Evolutionary conservation across 35 echinoderm and acorn worm species (phyloP).

Genomic region (Lytechinus variegatus): DNA sequence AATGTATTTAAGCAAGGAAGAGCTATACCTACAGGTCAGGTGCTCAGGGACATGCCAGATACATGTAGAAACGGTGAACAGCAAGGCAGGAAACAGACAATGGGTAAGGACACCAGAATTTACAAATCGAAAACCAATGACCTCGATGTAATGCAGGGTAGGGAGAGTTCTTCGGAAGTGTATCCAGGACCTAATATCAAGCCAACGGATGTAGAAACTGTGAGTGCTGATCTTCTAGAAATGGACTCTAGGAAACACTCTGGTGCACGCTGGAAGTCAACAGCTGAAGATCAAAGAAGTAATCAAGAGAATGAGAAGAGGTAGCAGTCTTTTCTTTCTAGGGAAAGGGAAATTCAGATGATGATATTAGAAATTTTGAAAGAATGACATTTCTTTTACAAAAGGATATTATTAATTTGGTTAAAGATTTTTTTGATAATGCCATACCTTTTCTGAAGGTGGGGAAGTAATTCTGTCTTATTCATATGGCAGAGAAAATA

Average conservation of each 20-base stretch:
- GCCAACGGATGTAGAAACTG: not conserved
- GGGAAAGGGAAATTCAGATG: not conserved
- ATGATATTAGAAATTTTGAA: not conserved
- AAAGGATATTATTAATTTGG: not conserved
- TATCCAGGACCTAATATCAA: not conserved
- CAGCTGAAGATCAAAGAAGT: not conserved
- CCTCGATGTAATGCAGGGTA: not conserved
- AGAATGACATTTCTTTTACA: not conserved
- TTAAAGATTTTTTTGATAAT: not conserved
- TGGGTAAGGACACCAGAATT: not conserved
- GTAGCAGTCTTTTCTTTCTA: not conserved
- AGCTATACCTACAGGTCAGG: too few relatives aligned
- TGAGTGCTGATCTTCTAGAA: conserved; percentile 2
- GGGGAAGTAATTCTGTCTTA: not conserved
- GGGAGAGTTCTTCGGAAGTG: not conserved
- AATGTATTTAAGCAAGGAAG: too few relatives aligned
- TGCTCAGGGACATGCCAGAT: too few relatives aligned
- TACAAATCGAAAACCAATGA: not conserved
- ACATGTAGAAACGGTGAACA: too few relatives aligned
- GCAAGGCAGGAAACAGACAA: too few relatives aligned
- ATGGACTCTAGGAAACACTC: not conserved
- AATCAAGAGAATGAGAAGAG: not conserved
- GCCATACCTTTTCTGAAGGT: not conserved
- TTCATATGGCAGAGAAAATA: too few relatives aligned
- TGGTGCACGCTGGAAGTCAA: not conserved